Percentiles rank a stretch among this genome's conserved stretches.
Conservation (phyloP, 2,888 invertebrate species). For the Hypomecis punctinalis region DNA sequence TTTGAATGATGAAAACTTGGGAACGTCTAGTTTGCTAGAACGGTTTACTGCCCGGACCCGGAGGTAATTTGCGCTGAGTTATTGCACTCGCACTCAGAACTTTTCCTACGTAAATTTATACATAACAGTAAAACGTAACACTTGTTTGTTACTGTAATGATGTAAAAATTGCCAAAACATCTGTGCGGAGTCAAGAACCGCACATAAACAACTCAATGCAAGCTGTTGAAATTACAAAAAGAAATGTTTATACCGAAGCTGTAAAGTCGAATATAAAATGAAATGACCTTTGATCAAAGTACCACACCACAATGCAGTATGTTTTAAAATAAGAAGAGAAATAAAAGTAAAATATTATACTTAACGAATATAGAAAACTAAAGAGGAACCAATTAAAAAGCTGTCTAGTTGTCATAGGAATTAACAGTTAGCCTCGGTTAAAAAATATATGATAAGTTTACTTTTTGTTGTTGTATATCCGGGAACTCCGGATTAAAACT, state of each 20-base stretch:
- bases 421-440: constrained; percentile 57
- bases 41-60: constrained; percentile 32
- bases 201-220: constrained; percentile 34
- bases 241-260: constrained; percentile 12
- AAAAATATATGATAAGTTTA: constrained; percentile 45
- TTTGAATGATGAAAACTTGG: constrained; percentile 68
- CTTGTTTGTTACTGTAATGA: constrained; percentile 34
- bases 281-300: constrained; percentile 6
- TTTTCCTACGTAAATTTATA: constrained; percentile 39
- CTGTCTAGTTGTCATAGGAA: constrained; percentile 52
- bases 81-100: constrained; percentile 38
- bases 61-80: constrained; percentile 42
- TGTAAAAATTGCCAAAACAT: constrained; percentile 41
- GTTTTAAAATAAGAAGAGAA: no score
- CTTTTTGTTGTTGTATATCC: constrained; percentile 49
- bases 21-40: constrained; percentile 47
- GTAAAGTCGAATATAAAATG: constrained; percentile 9
- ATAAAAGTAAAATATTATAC: no score
- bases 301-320: not conserved
- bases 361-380: constrained; percentile 3
- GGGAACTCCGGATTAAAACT: constrained; percentile 32
- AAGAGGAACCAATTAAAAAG: constrained; percentile 43
- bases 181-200: constrained; percentile 36
- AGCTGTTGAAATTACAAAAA: constrained; percentile 20
- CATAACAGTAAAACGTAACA: constrained; percentile 42